Evolutionary conservation across 2,888 invertebrate genomes (phyloP), one percentile per base, ranked within the genome.

Genomic region (Holacanthella duospinosa): DNA sequence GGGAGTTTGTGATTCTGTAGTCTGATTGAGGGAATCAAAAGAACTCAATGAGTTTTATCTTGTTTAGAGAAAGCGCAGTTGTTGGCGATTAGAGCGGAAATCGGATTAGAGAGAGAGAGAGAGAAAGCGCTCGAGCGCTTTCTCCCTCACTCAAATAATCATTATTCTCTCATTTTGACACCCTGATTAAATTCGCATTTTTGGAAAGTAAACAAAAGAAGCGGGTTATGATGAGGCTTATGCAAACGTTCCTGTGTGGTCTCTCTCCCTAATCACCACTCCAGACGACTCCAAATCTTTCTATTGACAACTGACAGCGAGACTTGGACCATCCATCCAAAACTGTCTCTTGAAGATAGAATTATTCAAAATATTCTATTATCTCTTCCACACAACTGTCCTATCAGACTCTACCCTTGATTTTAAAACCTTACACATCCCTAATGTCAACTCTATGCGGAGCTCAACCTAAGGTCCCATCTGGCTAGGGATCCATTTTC

Each of bases 31-130:
- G n/a, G 36, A 36, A 36, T 36, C 6, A 36, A 36, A 36, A 36
- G 36, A 36, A 36, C 9, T 36, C n/a, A n/a, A n/a, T n/a, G n/a
- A n/a, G n/a, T 36, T 36, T 36, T 60, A 63, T 67, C 63, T 64
- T 66, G 59, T 63, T 62, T 60, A 62, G 67, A 65, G 67, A 67
- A 69, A 69, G 67, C 66, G 66, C 69, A 69, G 69, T 69, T 69
- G 69, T 66, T 69, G 64, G 59, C 67, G 69, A 69, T 69, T 69
- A 69, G 64, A 64, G 66, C 26, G 56, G 43, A 66, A 69, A 69
- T 69, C 69, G 63, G 69, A 68, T 68, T 68, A 68, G 60, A 60
- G 21, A 48, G 27, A 59, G 56, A 62, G 62, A 64, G 62, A 66
- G 66, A 60, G 55, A 60, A 26, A 63, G 53, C 36, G 59, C n/a